A percentile compares a stretch with the other conserved stretches of the same genome.
Evolutionary conservation across 2,113 vertebrate species (phyloP).

Genomic region (Andinoacara biseriatus): DNA sequence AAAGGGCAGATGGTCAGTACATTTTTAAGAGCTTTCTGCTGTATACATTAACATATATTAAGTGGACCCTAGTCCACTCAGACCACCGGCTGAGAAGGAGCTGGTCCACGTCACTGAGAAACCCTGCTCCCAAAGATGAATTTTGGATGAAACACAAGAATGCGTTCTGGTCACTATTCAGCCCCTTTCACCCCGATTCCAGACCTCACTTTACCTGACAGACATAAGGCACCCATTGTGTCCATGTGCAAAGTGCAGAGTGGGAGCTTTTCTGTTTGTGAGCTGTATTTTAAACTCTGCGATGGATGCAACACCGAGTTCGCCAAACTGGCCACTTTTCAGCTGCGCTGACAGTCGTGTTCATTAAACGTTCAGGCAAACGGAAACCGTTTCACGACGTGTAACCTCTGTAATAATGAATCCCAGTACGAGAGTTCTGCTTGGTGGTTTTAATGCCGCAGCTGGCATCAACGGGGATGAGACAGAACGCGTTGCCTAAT

Average conservation of each 20-base stretch:
- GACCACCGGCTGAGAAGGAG: conserved; percentile 60
- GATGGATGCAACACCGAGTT: background rate
- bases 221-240: conserved; percentile 61
- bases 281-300: background rate
- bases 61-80: conserved; percentile 12
- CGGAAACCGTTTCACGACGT: background rate
- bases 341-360: background rate
- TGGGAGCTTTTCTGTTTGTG: background rate
- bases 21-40: conserved; percentile 3
- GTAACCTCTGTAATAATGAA: background rate
- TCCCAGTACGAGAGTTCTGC: background rate
- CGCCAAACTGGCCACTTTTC: background rate
- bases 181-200: conserved; percentile 19
- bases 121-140: conserved; percentile 18
- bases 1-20: background rate
- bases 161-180: conserved; percentile 39
- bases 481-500: conserved; percentile 20
- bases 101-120: conserved; percentile 18
- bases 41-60: conserved; percentile 38
- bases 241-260: conserved; percentile 23
- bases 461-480: conserved; percentile 30
- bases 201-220: conserved; percentile 61
- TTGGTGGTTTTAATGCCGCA: background rate
- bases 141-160: conserved; percentile 74
- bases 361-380: background rate